Evolutionary conservation across 1,140 invertebrate genomes (phyloP).

Genomic region (Matsumurasca onukii): DNA sequence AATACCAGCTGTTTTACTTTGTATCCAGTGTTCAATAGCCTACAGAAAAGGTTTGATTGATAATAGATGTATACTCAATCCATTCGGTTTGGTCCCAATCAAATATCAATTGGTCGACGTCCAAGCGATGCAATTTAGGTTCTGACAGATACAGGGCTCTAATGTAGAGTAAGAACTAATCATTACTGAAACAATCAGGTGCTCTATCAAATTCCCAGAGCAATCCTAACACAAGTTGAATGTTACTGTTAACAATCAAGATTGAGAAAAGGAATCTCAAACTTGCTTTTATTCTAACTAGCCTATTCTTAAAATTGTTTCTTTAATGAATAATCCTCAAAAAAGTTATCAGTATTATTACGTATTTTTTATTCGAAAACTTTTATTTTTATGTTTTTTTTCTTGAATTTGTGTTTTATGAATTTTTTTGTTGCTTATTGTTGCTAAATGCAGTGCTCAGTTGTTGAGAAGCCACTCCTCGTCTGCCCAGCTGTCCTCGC

Average conservation of each 20-base stretch:
- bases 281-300: not conserved
- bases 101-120: not conserved
- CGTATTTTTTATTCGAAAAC: not conserved
- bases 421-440: conserved; percentile 7
- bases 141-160: too few relatives aligned
- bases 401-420: conserved; percentile 16
- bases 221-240: not conserved
- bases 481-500: conserved; percentile 20
- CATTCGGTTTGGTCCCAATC: not conserved
- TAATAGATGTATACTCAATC: not conserved
- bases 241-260: not conserved
- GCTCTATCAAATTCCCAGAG: too few relatives aligned
- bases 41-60: not conserved
- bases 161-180: not conserved
- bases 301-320: not conserved
- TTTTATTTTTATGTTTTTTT: not conserved
- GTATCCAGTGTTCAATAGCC: conserved; percentile 17
- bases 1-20: conserved; percentile 12
- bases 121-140: too few relatives aligned
- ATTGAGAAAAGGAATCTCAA: not conserved
- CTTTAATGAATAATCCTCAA: not conserved
- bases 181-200: not conserved
- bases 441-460: not conserved
- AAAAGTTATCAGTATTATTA: not conserved
- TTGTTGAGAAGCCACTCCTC: conserved; percentile 11